phyloP scores from a whole-genome alignment of 2,113 vertebrate species.

The Pseudorectes ferrugineus region DNA sequence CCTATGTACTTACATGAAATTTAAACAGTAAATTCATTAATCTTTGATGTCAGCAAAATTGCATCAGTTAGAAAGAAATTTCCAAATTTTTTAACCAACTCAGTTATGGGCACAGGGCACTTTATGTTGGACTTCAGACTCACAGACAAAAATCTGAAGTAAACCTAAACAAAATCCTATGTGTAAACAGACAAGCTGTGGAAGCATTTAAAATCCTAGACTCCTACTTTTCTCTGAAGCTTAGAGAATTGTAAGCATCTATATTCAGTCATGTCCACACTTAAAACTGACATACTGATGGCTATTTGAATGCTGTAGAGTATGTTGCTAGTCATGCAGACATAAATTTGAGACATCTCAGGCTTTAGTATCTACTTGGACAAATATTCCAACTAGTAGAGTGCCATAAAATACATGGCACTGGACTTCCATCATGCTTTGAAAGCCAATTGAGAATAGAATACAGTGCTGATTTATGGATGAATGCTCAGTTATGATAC shows the following conservation, averaged over 20 bases:
- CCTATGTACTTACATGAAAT: neutral
- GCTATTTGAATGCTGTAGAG: neutral
- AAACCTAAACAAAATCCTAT: neutral
- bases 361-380: neutral
- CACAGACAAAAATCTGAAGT: neutral
- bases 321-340: neutral
- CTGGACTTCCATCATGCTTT: neutral
- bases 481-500: neutral
- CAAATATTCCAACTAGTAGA: neutral
- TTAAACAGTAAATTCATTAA: neutral
- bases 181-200: neutral
- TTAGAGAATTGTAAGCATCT: neutral
- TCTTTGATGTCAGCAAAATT: neutral
- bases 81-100: neutral
- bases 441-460: neutral
- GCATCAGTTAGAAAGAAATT: neutral
- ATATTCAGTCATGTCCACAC: neutral
- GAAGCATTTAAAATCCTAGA: neutral
- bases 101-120: neutral
- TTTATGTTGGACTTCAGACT: neutral
- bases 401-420: neutral
- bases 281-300: neutral
- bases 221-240: neutral
- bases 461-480: neutral
- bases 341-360: neutral